Evolutionary conservation across 2,113 vertebrate genomes (phyloP), one percentile per base, ranked within the genome.

Genomic region (Cottus gobio): DNA sequence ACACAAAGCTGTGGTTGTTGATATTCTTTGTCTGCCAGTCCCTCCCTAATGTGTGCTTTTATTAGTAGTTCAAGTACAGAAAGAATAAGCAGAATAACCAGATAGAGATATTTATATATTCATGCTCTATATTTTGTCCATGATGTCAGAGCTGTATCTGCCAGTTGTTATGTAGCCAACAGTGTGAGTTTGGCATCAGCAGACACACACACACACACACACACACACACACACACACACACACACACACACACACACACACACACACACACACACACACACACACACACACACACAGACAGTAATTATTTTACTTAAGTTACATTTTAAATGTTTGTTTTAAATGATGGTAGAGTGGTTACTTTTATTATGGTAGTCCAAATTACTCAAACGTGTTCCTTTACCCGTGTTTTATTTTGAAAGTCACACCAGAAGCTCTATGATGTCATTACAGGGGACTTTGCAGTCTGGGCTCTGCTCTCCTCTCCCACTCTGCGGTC

Each of bases 401-500:
- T 28, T 13, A 0, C 0, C 0, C 1, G 0, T 39, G 3, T 68
- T 85, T 72, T 88, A 85, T 73, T 91, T 70, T 90, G 92, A 85
- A 89, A 46, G 30, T 5, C 0, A 0, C 0, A 18, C 31, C 34
- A 80, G 88, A 85, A 58, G 54, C 58, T 1, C 24, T 1, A 0
- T 1, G 22, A 4, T 16, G 48, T 58, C 1, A 36, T 1, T 18
- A 0, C 0, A 8, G 18, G 7, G 2, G 0, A 3, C 11, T 75
- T 89, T 30, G 80, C 72, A 37, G 44, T 50, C 28, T 58, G 34
- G 44, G 34, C 8, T 67, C 74, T 84, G 66, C 31, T 62, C 81
- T 83, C 74, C 52, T 69, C 81, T 85, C 78, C 48, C 84, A 60
- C 70, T 87, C 87, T 93, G 90, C 91, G 71, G n/a, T 88, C 39